Conservation (phyloP, 2,888 invertebrate genomes). For the Saturnia pavonia region DNA sequence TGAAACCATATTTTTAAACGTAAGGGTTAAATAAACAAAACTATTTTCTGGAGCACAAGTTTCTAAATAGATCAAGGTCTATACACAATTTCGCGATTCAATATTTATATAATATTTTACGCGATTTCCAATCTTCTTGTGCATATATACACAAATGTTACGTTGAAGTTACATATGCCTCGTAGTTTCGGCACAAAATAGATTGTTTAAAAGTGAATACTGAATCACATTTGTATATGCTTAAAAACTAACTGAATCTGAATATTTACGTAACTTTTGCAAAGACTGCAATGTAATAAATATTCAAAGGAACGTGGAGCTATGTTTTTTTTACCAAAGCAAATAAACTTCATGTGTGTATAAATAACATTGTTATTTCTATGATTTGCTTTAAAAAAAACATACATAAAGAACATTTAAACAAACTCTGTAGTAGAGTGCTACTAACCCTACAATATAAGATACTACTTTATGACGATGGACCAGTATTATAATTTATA, state of each 20-base stretch:
- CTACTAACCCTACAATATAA: neutral
- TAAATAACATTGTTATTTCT: no score
- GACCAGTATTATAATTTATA: neutral
- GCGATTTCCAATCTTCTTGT: conserved; percentile 6
- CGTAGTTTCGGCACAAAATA: neutral
- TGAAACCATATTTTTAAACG: neutral
- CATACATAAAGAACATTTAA: neutral
- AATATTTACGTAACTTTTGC: neutral
- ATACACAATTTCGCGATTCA: conserved; percentile 1
- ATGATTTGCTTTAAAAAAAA: no score
- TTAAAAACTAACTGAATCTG: neutral
- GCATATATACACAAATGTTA: neutral
- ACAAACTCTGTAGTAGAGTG: neutral
- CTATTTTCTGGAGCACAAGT: conserved; percentile 6
- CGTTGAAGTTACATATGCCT: neutral
- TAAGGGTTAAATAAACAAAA: conserved; percentile 5
- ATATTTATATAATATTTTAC: conserved; percentile 6
- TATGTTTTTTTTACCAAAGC: neutral
- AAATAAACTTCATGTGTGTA: no score
- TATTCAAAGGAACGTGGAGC: neutral
- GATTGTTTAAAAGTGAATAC: neutral
- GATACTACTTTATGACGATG: neutral
- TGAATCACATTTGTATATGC: neutral
- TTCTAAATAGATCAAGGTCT: conserved; percentile 14
- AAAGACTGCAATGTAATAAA: neutral